Evolutionary conservation across 2,113 vertebrate genomes (phyloP).

Genomic region (Elephantulus edwardii): DNA sequence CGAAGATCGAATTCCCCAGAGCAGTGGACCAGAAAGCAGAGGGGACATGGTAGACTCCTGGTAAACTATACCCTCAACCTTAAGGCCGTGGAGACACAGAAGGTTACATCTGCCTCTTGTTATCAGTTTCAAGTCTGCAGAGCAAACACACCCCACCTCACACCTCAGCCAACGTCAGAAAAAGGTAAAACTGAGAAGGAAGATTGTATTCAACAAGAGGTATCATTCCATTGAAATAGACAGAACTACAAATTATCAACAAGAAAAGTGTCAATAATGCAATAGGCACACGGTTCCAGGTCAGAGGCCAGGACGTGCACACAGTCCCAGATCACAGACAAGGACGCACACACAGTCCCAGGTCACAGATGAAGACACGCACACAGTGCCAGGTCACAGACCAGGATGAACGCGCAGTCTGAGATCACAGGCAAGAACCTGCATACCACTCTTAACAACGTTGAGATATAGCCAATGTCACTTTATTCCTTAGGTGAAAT

Average conservation of each 20-base stretch:
- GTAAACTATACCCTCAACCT: not conserved
- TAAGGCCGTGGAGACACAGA: not conserved
- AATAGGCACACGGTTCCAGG: not conserved
- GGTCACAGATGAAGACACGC: not conserved
- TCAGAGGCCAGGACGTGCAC: no score
- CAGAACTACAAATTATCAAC: conserved; percentile 2
- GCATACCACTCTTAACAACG: not conserved
- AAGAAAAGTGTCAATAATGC: not conserved
- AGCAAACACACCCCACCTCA: no score
- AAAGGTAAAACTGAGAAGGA: not conserved
- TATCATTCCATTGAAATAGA: not conserved
- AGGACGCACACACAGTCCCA: no score
- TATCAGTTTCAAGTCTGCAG: conserved; percentile 5
- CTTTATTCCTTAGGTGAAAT: not conserved
- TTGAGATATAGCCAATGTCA: not conserved
- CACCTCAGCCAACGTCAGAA: not conserved
- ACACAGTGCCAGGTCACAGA: no score
- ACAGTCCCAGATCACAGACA: no score
- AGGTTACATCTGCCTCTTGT: not conserved
- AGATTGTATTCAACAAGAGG: not conserved
- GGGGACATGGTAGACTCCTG: not conserved
- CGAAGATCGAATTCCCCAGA: not conserved
- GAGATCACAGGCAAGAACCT: no score
- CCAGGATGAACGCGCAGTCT: no score
- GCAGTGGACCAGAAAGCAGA: not conserved